Base-by-base conservation (phyloP, 2,113 vertebrate species). In the Myiozetetes cayanensis region DNA sequence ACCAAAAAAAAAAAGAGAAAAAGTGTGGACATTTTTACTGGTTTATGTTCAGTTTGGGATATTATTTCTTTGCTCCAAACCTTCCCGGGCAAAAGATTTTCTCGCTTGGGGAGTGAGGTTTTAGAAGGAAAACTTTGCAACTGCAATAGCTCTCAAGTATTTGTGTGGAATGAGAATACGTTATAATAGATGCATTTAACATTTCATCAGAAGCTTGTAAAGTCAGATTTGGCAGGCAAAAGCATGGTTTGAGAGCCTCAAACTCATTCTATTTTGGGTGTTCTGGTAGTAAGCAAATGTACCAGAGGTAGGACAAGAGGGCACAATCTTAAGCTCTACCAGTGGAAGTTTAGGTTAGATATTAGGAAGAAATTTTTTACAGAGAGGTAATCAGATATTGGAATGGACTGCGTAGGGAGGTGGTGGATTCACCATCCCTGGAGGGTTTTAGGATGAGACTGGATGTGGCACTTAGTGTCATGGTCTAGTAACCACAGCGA, bases 41-140 rank as follows among this genome's bases (percentile, higher is more conserved):
- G 73, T 84, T 96, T 94, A 72, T 91, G 39, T 78, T 84, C 61
- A 93, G 61, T 87, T 94, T 89, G 70, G 27, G 71, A 94, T 87
- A 89, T 85, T 65, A 71, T 74, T 86, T 65, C 43, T 84, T 87
- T 87, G 27, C 55, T 83, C 72, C 66, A 91, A 87, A 75, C 41
- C 27, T 68, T 85, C 33, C 74, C 75, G 59, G 52, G n/a, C 27
- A 95, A 94, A 82, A 91, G 39, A 8, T 72, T 93, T 94, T 91
- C 56, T 91, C 78, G 72, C 85, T 87, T 0, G 0, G 70, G 56
- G 33, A 89, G 87, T 82, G 70, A 94, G 47, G 31, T 82, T 96
- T 95, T 41, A 89, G 74, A 95, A 95, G 44, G 65, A 96, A 95
- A 96, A 78, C 50, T 72, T 31, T 87, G 81, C 73, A 93, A 52